Conservation (phyloP, 1,140 invertebrate genomes). For the Mizuhopecten yessoensis region DNA sequence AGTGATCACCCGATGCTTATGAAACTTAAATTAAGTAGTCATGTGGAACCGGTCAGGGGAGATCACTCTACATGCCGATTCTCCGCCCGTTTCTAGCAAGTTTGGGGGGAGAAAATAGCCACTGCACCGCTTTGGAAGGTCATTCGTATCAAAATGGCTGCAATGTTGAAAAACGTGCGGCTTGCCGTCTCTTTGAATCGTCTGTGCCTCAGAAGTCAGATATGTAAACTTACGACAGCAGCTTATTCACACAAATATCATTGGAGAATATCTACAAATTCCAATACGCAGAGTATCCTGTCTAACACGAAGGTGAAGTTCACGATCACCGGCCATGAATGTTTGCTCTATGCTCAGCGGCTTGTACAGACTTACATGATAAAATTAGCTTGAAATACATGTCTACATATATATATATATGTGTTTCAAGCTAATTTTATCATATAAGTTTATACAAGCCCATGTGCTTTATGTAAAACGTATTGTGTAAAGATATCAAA, state of each 20-base stretch:
- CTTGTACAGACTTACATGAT: no score
- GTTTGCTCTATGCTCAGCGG: no score
- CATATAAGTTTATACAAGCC: no score
- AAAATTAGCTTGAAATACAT: no score
- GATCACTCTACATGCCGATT: background rate
- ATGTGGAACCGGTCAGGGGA: no score
- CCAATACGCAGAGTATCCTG: background rate
- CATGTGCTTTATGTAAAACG: no score
- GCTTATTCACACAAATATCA: slow-evolving; percentile 1
- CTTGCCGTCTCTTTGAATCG: background rate
- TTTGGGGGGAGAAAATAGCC: slow-evolving; percentile 1
- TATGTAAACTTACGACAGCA: slow-evolving; percentile 7
- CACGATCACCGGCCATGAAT: background rate
- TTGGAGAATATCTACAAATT: background rate
- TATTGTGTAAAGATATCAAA: no score
- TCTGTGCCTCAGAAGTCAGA: background rate
- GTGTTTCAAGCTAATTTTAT: no score
- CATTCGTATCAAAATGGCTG: slow-evolving; percentile 33
- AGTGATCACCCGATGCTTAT: no score
- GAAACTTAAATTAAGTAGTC: no score
- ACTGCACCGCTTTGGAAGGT: background rate
- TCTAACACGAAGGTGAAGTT: slow-evolving; percentile 29
- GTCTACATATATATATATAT: no score
- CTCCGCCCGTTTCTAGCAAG: background rate
- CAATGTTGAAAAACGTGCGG: slow-evolving; percentile 37